Conservation (phyloP, 2,888 invertebrate genomes). For the Sturmia bella region DNA sequence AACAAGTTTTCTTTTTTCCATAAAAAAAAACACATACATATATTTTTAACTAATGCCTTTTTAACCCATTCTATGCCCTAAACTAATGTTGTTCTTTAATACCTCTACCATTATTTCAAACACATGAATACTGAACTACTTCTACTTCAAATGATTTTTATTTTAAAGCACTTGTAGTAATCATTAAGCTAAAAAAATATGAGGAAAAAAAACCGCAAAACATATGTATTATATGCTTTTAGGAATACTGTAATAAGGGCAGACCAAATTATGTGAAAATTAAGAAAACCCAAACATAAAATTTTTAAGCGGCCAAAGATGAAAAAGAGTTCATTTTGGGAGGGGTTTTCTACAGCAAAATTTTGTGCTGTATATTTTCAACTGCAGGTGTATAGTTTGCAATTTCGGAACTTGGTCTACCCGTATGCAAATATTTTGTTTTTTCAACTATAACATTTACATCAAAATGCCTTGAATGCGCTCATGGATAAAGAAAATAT, state of each 20-base stretch:
- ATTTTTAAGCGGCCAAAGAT: no score
- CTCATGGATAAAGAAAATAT: no score
- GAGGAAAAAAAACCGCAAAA: not conserved
- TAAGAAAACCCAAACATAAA: no score
- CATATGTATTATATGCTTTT: slow-evolving; percentile 17
- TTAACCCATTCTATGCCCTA: not conserved
- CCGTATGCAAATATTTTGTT: no score
- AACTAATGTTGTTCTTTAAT: slow-evolving; percentile 1
- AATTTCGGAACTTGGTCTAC: no score
- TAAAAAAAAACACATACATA: slow-evolving; percentile 8
- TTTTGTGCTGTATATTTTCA: no score
- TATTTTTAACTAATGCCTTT: slow-evolving; percentile 17
- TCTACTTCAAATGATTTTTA: slow-evolving; percentile 10
- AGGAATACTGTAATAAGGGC: not conserved
- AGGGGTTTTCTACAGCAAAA: no score
- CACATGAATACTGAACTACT: not conserved
- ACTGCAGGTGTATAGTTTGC: no score
- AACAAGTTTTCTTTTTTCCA: slow-evolving; percentile 35
- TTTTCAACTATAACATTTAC: no score
- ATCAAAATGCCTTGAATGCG: no score
- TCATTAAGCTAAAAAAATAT: slow-evolving; percentile 17
- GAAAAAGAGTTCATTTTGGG: no score
- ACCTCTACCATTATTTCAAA: not conserved
- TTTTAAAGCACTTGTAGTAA: slow-evolving; percentile 6
- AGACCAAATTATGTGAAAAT: no score